phyloP scores from a whole-genome alignment of 2,888 invertebrate species.

The Zaprionus obscuricornis region DNA sequence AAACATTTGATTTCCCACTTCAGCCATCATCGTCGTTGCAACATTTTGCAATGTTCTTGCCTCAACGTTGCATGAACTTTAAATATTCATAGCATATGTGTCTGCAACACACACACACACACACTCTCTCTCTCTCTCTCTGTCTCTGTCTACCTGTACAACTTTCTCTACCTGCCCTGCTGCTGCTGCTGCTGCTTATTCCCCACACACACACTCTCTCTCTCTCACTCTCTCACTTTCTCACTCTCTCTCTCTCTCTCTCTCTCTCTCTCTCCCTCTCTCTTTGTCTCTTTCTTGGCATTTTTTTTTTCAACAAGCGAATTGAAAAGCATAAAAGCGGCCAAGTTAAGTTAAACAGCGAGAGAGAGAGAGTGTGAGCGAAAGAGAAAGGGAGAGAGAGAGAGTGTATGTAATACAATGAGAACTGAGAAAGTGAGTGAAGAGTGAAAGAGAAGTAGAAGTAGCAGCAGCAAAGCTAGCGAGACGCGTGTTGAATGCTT shows the following conservation, averaged over 20 bases:
- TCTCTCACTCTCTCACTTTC: background rate
- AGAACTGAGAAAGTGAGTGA: no score
- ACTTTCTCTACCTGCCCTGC: background rate
- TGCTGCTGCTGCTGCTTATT: constrained; percentile 4
- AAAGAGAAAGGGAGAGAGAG: no score
- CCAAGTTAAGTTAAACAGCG: no score
- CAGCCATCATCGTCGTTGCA: constrained; percentile 54
- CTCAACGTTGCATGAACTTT: constrained; percentile 33
- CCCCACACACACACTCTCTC: background rate
- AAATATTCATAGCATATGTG: constrained; percentile 68
- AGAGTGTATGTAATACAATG: no score
- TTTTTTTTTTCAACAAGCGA: no score
- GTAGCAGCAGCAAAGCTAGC: no score
- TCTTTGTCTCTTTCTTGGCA: no score
- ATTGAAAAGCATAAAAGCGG: no score
- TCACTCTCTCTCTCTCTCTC: background rate
- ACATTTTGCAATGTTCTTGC: no score
- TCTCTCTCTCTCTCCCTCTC: background rate
- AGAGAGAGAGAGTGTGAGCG: no score
- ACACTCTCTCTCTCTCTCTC: background rate
- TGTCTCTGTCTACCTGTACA: background rate
- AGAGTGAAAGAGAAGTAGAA: no score
- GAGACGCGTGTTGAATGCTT: no score
- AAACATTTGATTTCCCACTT: constrained; percentile 79
- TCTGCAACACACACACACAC: background rate